Base-by-base conservation (phyloP, 2,797 vertebrate species). In the Coregonus suidteri region DNA sequence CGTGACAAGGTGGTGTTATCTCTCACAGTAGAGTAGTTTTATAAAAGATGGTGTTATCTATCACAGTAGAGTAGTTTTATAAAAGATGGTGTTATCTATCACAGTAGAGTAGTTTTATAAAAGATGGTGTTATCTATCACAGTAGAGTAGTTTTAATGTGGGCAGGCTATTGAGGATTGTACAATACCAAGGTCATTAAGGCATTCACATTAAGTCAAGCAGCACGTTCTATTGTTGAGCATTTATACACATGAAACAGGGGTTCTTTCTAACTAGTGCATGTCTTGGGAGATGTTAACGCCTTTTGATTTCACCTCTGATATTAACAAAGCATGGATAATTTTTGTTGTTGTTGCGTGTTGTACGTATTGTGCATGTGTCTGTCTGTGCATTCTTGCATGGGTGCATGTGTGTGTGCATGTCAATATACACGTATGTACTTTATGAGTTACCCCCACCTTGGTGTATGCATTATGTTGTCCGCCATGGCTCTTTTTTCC, bases 401-500 rank as follows among this genome's bases (percentile, higher is more conserved):
- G 2, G 41, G 41, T 47, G 30, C 53, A 25, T 25, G 68, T 78
- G n/a, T 53, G 6, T 69, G 62, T 52, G 20, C 66, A 16, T 73
- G 25, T 79, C 75, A 76, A 78, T 84, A 85, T 64, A 4, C 78
- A n/a, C 18, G 3, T 37, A 71, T 75, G n/a, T 47, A 56, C 79
- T 75, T 72, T 71, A 30, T 47, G 20, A 1, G 52, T 70, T 7
- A 20, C 4, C 20, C 77, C 81, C 73, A 85, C 85, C 80, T 84
- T 51, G 74, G 88, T 79, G 92, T 91, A 89, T 93, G 91, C 91
- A 20, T 93, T 92, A 93, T 91, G 89, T 84, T 92, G 81, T 90
- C 90, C 89, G 88, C 88, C 88, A 76, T 88, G 73, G 87, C 90
- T 88, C 91, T 85, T 92, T 86, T 90, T 92, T 91, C 77, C 87